Evolutionary conservation across 1,140 invertebrate genomes (phyloP), one percentile per base, ranked within the genome.

Genomic region (Drosophila equinoxialis): DNA sequence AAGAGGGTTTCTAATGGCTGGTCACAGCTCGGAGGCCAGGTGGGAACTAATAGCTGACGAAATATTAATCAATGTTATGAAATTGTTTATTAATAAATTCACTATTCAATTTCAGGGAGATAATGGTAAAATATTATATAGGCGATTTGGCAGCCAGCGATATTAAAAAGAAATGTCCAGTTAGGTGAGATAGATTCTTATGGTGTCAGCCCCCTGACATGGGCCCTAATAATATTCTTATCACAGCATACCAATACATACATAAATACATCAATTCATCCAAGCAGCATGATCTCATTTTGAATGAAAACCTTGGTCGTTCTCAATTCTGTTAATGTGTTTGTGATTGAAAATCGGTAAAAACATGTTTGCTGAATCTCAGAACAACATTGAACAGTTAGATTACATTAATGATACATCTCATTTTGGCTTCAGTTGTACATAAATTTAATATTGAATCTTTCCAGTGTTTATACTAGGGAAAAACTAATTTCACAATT

Each of bases 91-190:
- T 37, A 63, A 5, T 37, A 3, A 39, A 39, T 39, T 3, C 1
- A 13, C 3, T 39, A 14, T 10, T 48, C 51, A 11, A 8, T 77
- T 73, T 35, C 75, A 94, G 97, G 77, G 95, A 97, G 85, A 94
- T 99, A 92, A 95, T 99, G 95, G 95, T 95, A 74, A 95, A 97
- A 74, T 99, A 95, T 91, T 95, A 95, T 92, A 95, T 99, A 81
- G 98, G 98, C 71, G 95, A 97, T 62, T 64, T 94, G 67, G 92
- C 92, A 3, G 78, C 90, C 7, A 84, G 67, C 74, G 93, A 93
- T 79, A 79, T 71, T 17, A 73, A 66, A 33, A 57, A 72, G 35
- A 77, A 77, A 64, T 63, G 77, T 8, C 74, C 77, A 55, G 64
- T 90, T 71, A 86, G 74, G 81, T 90, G 71, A 81, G 81, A 63